Evolutionary conservation across 2,888 invertebrate species (phyloP).

Genomic region (Hecatera dysodea): DNA sequence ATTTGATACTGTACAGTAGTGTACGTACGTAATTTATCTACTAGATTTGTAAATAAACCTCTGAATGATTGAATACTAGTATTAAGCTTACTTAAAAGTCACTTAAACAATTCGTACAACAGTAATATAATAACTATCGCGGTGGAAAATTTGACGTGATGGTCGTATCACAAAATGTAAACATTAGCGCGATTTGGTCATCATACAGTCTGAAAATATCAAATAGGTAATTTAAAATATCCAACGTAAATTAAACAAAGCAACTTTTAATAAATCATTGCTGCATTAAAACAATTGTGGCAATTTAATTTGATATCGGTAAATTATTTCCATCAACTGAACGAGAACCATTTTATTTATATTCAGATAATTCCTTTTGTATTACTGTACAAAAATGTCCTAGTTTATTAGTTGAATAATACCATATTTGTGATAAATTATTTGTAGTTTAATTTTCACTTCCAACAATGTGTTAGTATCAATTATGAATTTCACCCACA

Average conservation of each 20-base stretch:
- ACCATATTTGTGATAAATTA: too few relatives aligned
- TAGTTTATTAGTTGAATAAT: not conserved
- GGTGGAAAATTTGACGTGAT: not conserved
- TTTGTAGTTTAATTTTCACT: not conserved
- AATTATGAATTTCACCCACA: not conserved
- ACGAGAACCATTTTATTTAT: conserved; percentile 12
- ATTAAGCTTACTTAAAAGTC: not conserved
- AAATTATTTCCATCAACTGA: conserved; percentile 25
- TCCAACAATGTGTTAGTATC: not conserved
- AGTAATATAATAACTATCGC: conserved; percentile 9
- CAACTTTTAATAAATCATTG: conserved; percentile 26
- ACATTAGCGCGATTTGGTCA: not conserved
- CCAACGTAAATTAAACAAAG: conserved; percentile 27
- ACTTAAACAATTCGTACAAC: conserved; percentile 8
- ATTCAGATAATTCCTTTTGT: conserved; percentile 9
- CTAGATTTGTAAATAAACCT: not conserved
- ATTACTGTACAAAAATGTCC: not conserved
- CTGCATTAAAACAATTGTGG: conserved; percentile 19
- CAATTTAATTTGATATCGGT: conserved; percentile 13
- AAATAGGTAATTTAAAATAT: conserved; percentile 9
- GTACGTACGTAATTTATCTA: too few relatives aligned
- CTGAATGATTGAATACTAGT: not conserved
- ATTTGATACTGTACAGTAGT: too few relatives aligned
- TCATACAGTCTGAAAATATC: conserved; percentile 12
- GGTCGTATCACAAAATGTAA: conserved; percentile 4